Percentiles rank a stretch among this genome's conserved stretches.
Conservation (phyloP, 2,888 invertebrate genomes). For the Sinopyrophorus schimmeli region DNA sequence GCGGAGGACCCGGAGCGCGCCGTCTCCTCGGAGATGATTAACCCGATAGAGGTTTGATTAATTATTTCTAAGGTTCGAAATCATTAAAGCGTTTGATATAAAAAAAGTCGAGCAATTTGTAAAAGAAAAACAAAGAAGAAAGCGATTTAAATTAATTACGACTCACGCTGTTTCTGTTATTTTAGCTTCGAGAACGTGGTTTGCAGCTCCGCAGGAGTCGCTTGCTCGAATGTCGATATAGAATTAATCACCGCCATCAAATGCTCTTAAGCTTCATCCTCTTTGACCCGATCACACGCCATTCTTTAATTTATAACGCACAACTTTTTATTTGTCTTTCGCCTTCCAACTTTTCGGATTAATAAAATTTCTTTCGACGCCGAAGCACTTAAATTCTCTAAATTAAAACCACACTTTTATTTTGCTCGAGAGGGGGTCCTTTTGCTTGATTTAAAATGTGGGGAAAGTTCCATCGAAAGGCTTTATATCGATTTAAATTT, state of each 20-base stretch:
- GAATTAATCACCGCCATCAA: constrained; percentile 51
- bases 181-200: constrained; percentile 49
- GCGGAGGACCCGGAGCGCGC: too few species aligned
- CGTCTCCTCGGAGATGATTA: too few species aligned
- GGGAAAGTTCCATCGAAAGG: too few species aligned
- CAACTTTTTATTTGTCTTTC: too few species aligned
- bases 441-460: too few species aligned
- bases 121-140: constrained; percentile 34
- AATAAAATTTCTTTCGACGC: too few species aligned
- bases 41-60: constrained; percentile 17
- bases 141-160: constrained; percentile 52
- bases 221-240: constrained; percentile 47
- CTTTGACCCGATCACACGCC: constrained; percentile 26
- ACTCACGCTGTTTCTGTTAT: constrained; percentile 52
- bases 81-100: constrained; percentile 14
- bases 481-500: too few species aligned
- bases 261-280: constrained; percentile 34
- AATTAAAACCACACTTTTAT: too few species aligned
- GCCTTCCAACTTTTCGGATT: too few species aligned
- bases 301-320: constrained; percentile 22
- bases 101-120: constrained; percentile 26
- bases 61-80: constrained; percentile 13
- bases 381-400: too few species aligned
- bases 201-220: constrained; percentile 44
- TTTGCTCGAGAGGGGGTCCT: too few species aligned